Evolutionary conservation across 2,888 invertebrate species (phyloP).

Genomic region (Caradrina clavipalpis): DNA sequence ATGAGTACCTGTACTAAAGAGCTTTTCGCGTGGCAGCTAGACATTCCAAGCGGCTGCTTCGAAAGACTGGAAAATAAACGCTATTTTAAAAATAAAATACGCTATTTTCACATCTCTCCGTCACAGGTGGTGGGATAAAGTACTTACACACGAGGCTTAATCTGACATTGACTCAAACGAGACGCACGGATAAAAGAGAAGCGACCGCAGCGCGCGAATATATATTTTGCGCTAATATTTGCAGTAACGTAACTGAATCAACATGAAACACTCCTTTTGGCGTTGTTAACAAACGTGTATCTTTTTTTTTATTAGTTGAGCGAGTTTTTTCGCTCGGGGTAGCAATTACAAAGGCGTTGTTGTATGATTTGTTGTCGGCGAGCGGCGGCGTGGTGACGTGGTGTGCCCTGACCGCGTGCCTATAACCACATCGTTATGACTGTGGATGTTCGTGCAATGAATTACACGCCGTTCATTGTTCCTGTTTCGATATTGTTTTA

Average conservation of each 20-base stretch:
- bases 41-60: slow-evolving; percentile 27
- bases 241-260: slow-evolving; percentile 44
- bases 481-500: slow-evolving; percentile 31
- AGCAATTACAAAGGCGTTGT: slow-evolving; percentile 61
- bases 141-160: slow-evolving; percentile 75
- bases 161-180: slow-evolving; percentile 74
- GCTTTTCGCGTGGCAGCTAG: slow-evolving; percentile 27
- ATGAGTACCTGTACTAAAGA: slow-evolving; percentile 18
- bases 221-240: slow-evolving; percentile 55
- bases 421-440: slow-evolving; percentile 58
- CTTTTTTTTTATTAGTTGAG: slow-evolving; percentile 55
- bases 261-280: slow-evolving; percentile 51
- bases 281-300: slow-evolving; percentile 45
- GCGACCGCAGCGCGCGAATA: slow-evolving; percentile 29
- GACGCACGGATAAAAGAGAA: slow-evolving; percentile 65
- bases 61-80: slow-evolving; percentile 50
- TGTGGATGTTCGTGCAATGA: slow-evolving; percentile 36
- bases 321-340: slow-evolving; percentile 33
- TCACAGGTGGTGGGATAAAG: slow-evolving; percentile 78
- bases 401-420: slow-evolving; percentile 23
- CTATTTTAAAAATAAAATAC: slow-evolving; percentile 66
- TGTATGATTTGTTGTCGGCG: slow-evolving; percentile 43
- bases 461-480: slow-evolving; percentile 14
- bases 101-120: slow-evolving; percentile 64
- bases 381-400: slow-evolving; percentile 13